Base-by-base conservation (phyloP, 1,140 invertebrate genomes). In the Euura lappo region DNA sequence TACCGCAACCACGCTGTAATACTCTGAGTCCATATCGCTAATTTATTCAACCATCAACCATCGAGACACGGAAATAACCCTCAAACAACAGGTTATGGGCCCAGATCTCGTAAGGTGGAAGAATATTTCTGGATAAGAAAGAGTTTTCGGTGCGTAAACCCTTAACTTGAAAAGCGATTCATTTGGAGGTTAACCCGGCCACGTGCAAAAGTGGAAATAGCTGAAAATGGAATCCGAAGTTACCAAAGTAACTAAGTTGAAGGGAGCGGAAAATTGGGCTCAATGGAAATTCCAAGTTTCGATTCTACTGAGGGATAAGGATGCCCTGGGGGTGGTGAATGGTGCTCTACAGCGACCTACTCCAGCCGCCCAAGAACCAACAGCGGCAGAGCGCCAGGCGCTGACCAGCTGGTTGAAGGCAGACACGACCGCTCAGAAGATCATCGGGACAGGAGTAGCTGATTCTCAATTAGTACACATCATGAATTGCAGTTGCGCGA, bases 401-500 rank as follows among this genome's bases (percentile, higher is more conserved):
- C 60, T 69, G 67, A 45, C 44, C 64, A 65, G 72, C 2, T 81
- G 76, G 77, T n/a, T 51, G 10, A 76, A 72, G 42, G 45, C 6
- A 8, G 77, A 81, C 71, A 68, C 64, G 11, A 75, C 43, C 64
- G 78, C 78, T 11, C 77, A 80, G 70, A 73, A 71, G 44, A 65
- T 78, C n/a, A 68, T 84, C 11, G 75, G 79, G 1, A 74, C 77
- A 47, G 74, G 73, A 66, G 75, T 79, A 46, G 73, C 72, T 45
- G 74, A 81, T 51, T 60, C 74, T 10, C 76, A 72, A 2, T 75
- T 84, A 68, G 51, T 79, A 60, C 81, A 83, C 72, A 78, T 84
- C 6, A 74, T 85, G 44, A 79, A 80, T 46, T 85, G 81, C 71
- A 60, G 72, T 28, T 76, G 71, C 67, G 74, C n/a, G n/a, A n/a